These are phyloP conservation scores for Elephas maximus DNA, from an alignment of 2,113 vertebrate species.

Conservation along the genomic window DNA sequence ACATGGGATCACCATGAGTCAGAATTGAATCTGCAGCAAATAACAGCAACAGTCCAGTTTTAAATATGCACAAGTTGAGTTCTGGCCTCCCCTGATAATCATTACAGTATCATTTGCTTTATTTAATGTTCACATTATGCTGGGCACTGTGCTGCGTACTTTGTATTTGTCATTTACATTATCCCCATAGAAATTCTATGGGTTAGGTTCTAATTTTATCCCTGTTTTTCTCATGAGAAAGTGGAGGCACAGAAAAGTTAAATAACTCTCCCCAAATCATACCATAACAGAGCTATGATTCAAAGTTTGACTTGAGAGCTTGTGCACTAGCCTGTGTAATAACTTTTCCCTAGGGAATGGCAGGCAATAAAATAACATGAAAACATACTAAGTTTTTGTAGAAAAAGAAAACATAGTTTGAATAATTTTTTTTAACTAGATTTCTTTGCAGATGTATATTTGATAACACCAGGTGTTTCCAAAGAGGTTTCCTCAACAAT, in stretches of 20 bases:
- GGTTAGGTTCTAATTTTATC: background rate
- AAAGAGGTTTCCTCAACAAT: background rate
- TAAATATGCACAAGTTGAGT: background rate
- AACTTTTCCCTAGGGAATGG: background rate
- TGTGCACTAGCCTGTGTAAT: background rate
- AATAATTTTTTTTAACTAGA: background rate
- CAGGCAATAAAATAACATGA: background rate
- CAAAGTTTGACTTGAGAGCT: background rate
- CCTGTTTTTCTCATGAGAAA: background rate
- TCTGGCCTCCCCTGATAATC: background rate
- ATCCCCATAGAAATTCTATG: background rate
- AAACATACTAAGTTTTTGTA: background rate
- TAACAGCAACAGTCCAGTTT: background rate
- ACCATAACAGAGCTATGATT: background rate
- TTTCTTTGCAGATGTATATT: background rate
- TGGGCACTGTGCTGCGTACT: background rate
- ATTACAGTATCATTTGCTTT: background rate
- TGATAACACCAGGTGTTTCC: background rate
- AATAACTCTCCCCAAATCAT: background rate
- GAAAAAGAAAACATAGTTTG: background rate
- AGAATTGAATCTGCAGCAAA: background rate
- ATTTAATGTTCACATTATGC: background rate
- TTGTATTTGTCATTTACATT: background rate
- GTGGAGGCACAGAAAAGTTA: background rate
- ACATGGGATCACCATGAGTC: background rate